These are phyloP conservation scores for Orthonevra nobilis DNA, from an alignment of 2,888 invertebrate species.

Conservation along the genomic window DNA sequence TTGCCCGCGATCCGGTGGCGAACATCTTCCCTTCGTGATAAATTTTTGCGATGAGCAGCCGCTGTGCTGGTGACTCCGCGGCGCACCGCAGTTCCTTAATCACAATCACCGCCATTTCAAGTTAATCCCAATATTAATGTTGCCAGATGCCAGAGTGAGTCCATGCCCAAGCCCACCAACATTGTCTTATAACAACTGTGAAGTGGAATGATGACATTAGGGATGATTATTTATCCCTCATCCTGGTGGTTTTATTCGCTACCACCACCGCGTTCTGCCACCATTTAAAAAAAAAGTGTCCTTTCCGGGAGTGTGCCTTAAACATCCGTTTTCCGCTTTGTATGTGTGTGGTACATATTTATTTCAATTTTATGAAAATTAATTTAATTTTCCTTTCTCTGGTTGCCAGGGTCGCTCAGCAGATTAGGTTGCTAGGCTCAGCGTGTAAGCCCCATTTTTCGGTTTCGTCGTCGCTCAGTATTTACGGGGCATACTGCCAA, in stretches of 20 bases:
- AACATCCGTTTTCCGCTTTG: background rate
- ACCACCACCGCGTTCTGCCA: too few relatives aligned
- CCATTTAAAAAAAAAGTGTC: background rate
- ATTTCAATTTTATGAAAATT: conserved; percentile 56
- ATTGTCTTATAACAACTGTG: conserved; percentile 33
- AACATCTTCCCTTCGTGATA: too few relatives aligned
- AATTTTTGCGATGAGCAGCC: too few relatives aligned
- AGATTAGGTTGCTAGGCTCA: conserved; percentile 37
- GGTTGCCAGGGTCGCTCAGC: conserved; percentile 27
- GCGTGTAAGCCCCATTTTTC: background rate
- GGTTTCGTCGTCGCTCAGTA: too few relatives aligned
- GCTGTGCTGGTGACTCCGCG: too few relatives aligned
- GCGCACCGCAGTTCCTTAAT: conserved; percentile 7
- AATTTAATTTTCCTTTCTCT: conserved; percentile 44
- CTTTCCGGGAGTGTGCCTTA: too few relatives aligned
- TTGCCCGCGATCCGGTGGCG: too few relatives aligned
- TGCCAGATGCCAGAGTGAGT: conserved; percentile 47
- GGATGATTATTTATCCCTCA: conserved; percentile 47
- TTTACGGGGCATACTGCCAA: background rate
- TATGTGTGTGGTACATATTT: conserved; percentile 10
- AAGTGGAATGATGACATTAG: conserved; percentile 40
- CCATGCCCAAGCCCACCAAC: conserved; percentile 21
- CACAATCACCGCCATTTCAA: conserved; percentile 32
- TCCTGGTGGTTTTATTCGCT: background rate
- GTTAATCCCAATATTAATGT: conserved; percentile 59